Percentiles rank a stretch among this genome's conserved stretches.
Conservation (phyloP, 2,888 invertebrate genomes). For the Scaptomyza tumidula region DNA sequence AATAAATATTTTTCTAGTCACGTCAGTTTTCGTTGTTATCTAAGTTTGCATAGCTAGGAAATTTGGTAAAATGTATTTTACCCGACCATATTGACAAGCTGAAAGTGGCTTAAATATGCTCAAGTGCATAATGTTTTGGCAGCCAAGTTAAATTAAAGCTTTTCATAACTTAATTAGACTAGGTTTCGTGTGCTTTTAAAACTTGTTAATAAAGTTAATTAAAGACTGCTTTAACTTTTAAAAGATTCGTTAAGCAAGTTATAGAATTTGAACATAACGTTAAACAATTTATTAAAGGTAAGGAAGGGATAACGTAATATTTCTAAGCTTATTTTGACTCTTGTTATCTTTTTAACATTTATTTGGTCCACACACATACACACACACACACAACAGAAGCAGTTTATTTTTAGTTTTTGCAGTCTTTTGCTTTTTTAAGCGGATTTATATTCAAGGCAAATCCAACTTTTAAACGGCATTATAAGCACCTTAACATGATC, state of each 20-base stretch:
- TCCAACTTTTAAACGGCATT: neutral
- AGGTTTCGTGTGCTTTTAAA: neutral
- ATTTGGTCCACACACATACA: too few relatives aligned
- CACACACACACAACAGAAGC: neutral
- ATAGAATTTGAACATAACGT: too few relatives aligned
- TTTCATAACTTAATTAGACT: neutral
- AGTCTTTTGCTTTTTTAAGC: neutral
- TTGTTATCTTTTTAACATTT: too few relatives aligned
- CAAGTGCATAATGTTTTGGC: neutral
- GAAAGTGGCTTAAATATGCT: conserved; percentile 10
- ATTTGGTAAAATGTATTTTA: conserved; percentile 38
- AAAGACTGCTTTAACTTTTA: too few relatives aligned
- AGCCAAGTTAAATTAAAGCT: neutral
- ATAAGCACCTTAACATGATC: neutral
- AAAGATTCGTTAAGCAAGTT: too few relatives aligned
- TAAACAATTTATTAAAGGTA: too few relatives aligned
- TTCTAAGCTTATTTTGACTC: too few relatives aligned
- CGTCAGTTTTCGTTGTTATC: conserved; percentile 47
- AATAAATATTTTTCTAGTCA: conserved; percentile 58
- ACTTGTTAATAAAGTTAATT: too few relatives aligned
- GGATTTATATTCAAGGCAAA: neutral
- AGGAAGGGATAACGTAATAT: too few relatives aligned
- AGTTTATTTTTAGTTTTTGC: neutral
- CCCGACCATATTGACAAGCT: conserved; percentile 31
- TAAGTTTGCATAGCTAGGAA: conserved; percentile 40